A percentile compares a stretch with the other conserved stretches of the same genome.
Evolutionary conservation across 2,888 invertebrate species (phyloP).

Genomic region (Lasioglossum oenotherae): DNA sequence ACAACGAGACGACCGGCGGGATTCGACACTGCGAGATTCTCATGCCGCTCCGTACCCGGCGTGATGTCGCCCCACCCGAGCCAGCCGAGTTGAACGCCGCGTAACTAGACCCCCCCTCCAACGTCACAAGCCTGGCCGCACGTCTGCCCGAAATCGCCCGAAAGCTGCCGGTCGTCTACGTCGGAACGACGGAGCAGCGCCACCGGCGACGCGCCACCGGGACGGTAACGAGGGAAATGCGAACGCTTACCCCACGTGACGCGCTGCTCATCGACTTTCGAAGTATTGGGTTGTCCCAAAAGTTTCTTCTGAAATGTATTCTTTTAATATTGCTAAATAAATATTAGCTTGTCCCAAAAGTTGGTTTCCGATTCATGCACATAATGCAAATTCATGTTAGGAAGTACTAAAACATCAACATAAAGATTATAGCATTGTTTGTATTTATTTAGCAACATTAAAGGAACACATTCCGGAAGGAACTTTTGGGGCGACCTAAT

Average conservation of each 20-base stretch:
- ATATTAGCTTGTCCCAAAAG: too few relatives aligned
- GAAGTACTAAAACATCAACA: too few relatives aligned
- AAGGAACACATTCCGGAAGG: too few relatives aligned
- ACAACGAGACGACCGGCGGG: slow-evolving; percentile 63
- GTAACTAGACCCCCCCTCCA: slow-evolving; percentile 34
- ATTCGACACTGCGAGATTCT: slow-evolving; percentile 70
- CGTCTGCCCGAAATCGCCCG: slow-evolving; percentile 57
- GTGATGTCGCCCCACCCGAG: slow-evolving; percentile 68
- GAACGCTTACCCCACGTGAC: neutral
- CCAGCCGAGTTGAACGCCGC: slow-evolving; percentile 55
- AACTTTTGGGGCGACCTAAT: too few relatives aligned
- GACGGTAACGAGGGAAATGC: slow-evolving; percentile 29
- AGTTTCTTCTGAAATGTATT: too few relatives aligned
- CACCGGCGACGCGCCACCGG: slow-evolving; percentile 13
- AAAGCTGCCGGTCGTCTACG: slow-evolving; percentile 49
- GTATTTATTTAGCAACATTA: too few relatives aligned
- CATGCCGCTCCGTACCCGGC: slow-evolving; percentile 55
- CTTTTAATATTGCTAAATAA: too few relatives aligned
- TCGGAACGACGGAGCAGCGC: slow-evolving; percentile 51
- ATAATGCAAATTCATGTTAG: too few relatives aligned
- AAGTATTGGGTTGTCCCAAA: too few relatives aligned
- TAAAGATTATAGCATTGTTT: too few relatives aligned
- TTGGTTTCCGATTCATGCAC: too few relatives aligned
- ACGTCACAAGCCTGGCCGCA: slow-evolving; percentile 17
- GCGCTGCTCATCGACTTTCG: too few relatives aligned